A percentile compares a stretch with the other conserved stretches of the same genome.
phyloP scores from a whole-genome alignment of 2,888 invertebrate genomes.

The Rhimphoctona megacephalus region DNA sequence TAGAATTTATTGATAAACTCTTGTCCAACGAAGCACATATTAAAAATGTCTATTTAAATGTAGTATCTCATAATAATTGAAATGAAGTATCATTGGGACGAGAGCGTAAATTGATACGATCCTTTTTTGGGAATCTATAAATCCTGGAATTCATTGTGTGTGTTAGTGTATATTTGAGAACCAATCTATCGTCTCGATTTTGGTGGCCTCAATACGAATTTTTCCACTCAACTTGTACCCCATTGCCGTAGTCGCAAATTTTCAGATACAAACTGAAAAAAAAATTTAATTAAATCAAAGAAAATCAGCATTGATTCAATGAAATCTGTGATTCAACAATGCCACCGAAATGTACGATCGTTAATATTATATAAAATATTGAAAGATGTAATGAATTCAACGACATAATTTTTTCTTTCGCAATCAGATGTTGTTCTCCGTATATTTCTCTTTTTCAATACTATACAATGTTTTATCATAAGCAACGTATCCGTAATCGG shows the following conservation, averaged over 20 bases:
- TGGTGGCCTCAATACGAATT: neutral
- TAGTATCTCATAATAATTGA: neutral
- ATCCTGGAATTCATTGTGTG: neutral
- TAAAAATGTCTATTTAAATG: constrained; percentile 7
- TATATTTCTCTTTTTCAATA: too few species aligned
- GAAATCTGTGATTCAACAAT: too few species aligned
- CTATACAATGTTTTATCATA: too few species aligned
- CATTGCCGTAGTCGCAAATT: neutral
- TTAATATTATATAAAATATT: too few species aligned
- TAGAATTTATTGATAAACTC: constrained; percentile 10
- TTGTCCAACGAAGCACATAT: neutral
- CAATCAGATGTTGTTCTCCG: too few species aligned
- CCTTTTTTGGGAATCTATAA: neutral
- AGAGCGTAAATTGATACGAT: neutral
- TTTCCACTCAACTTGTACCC: neutral
- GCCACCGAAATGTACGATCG: too few species aligned
- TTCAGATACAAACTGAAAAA: too few species aligned
- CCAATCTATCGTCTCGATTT: neutral
- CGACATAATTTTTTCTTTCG: too few species aligned
- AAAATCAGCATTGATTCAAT: too few species aligned
- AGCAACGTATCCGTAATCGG: too few species aligned
- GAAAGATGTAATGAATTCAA: too few species aligned
- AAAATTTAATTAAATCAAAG: too few species aligned
- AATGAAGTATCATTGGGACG: neutral
- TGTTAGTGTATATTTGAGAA: neutral